Base-by-base conservation (phyloP, 2,888 invertebrate genomes). In the Loripinus fragilis region DNA sequence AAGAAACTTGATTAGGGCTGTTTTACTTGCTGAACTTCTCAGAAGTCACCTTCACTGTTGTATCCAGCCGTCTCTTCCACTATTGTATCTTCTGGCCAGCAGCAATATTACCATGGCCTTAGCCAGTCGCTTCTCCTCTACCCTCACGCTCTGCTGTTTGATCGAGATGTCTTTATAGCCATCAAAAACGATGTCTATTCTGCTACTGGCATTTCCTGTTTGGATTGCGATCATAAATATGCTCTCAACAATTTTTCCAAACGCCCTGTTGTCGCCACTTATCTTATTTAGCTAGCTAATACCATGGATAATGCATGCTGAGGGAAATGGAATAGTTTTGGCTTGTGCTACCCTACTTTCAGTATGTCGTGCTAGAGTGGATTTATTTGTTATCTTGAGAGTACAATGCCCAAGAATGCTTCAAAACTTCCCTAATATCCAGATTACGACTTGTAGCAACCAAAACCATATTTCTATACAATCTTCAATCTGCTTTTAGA, bases 311-410 rank as follows among this genome's bases (percentile, higher is more conserved):
- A 76, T 23, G 71, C 83, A 65, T 35, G 65, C 65, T 55, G 82
- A 80, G 35, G 55, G 30, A 2, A 64, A 55, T 52, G 76, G 77
- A 17, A 80, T 35, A 12, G 41, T 17, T 12, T 82, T 74, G 33
- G 74, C 76, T 67, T 68, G 48, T 28, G 77, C 20, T 65, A 35
- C 5, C 79, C 67, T 55, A 38, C 75, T 74, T 48, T 80, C 77
- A 66, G 76, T 42, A 7, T 50, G 20, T 71, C 25, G 42, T n/a
- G 66, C 76, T n/a, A 76, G 23, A 17, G 70, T 33, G 12, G 84
- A 73, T 73, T 80, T 81, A 68, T 78, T 78, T 23, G 85, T 85
- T 35, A 85, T 81, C 79, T 79, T 80, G 84, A 25, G 83, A 80
- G 20, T 77, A 42, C 23, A 78, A 74, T 28, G 38, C 38, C 77